Conservation (phyloP, 2,797 vertebrate species). For the Brachyrhaphis roseni region DNA sequence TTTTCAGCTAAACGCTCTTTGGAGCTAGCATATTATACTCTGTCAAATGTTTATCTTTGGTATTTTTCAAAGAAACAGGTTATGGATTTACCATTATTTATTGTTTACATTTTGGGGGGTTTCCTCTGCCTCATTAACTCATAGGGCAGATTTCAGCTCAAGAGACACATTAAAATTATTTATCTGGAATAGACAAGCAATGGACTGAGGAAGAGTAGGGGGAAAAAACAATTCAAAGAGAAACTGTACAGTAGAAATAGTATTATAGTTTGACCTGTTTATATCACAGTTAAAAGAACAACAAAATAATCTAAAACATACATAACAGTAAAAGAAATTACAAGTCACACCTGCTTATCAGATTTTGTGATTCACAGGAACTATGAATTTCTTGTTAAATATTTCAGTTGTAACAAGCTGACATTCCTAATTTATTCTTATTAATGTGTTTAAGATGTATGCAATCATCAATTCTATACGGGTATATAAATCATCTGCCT, state of each 20-base stretch:
- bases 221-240: no score
- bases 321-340: neutral
- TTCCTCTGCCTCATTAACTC: no score
- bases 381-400: neutral
- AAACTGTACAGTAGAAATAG: neutral
- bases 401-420: neutral
- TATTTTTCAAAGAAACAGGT: no score
- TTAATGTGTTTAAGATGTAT: neutral
- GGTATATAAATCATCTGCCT: neutral
- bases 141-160: no score
- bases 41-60: no score
- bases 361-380: neutral
- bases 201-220: neutral
- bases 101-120: no score
- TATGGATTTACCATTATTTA: no score
- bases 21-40: no score
- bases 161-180: no score
- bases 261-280: neutral
- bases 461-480: neutral
- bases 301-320: neutral
- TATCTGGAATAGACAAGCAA: neutral
- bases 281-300: neutral
- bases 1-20: no score
- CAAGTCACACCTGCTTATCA: neutral
- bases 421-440: neutral